Evolutionary conservation across 2,888 invertebrate species (phyloP).

Genomic region (Drosophila subsilvestris): DNA sequence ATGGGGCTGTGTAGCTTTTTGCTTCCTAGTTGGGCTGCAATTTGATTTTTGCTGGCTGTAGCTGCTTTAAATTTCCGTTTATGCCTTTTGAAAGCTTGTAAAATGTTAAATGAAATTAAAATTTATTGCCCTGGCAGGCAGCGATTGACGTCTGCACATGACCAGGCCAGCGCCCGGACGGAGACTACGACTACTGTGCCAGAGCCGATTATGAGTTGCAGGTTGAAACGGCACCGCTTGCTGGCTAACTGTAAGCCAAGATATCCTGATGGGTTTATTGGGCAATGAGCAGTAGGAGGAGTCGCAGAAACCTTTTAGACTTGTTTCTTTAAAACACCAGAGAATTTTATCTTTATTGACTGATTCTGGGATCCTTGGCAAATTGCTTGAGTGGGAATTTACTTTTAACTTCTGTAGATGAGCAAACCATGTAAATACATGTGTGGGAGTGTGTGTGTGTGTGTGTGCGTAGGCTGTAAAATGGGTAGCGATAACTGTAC

Average conservation of each 20-base stretch:
- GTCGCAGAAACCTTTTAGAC: constrained; percentile 9
- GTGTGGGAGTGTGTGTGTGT: no score
- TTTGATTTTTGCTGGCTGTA: constrained; percentile 45
- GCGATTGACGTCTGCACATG: constrained; percentile 76
- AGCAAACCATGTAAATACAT: no score
- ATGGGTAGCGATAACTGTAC: background rate
- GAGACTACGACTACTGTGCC: constrained; percentile 41
- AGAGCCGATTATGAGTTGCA: constrained; percentile 39
- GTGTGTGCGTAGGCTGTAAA: background rate
- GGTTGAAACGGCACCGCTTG: constrained; percentile 14
- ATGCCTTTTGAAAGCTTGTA: constrained; percentile 79
- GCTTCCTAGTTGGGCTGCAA: constrained; percentile 71
- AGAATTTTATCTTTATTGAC: constrained; percentile 25
- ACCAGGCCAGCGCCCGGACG: constrained; percentile 43
- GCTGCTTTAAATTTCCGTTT: constrained; percentile 78
- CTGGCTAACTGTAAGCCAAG: constrained; percentile 30
- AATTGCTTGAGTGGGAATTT: constrained; percentile 3
- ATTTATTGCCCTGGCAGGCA: constrained; percentile 72
- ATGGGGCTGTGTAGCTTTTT: constrained; percentile 47
- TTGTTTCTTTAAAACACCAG: constrained; percentile 28
- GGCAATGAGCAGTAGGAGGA: constrained; percentile 10
- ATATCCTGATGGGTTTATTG: constrained; percentile 14
- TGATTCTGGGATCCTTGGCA: background rate
- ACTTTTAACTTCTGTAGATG: background rate
- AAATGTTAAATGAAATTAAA: constrained; percentile 78